These are phyloP conservation scores for Bos javanicus DNA, from an alignment of 2,113 vertebrate genomes.

Conservation along the genomic window DNA sequence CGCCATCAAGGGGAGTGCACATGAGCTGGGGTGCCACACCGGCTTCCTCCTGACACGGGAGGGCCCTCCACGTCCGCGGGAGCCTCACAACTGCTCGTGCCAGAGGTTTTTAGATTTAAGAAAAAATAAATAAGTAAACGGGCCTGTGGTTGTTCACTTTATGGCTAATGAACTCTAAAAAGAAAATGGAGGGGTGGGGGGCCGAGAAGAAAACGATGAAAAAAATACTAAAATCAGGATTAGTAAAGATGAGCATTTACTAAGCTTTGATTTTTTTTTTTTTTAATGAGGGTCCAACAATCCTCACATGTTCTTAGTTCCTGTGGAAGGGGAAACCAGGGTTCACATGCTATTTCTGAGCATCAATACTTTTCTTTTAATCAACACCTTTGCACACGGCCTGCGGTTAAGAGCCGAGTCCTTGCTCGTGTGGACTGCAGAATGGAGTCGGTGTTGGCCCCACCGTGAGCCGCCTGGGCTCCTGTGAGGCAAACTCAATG, in stretches of 20 bases:
- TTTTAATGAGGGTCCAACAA: background rate
- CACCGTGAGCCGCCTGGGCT: background rate
- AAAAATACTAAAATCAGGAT: background rate
- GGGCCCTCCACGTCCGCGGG: background rate
- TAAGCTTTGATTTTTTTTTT: background rate
- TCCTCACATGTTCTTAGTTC: background rate
- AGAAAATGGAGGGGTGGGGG: background rate
- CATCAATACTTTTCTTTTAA: background rate
- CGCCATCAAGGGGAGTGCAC: rapidly evolving
- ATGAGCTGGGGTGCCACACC: rapidly evolving
- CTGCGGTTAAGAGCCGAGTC: rapidly evolving
- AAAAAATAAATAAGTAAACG: background rate
- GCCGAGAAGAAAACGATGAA: background rate
- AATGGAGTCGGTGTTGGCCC: background rate
- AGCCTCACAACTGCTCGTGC: background rate
- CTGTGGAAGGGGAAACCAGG: background rate
- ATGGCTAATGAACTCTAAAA: background rate
- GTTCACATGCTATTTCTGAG: background rate
- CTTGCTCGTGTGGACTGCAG: rapidly evolving
- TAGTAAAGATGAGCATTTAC: background rate
- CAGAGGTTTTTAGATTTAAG: background rate
- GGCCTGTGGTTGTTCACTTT: background rate
- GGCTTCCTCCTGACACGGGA: background rate
- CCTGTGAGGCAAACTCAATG: background rate
- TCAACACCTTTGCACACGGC: background rate